These are phyloP conservation scores for Entosphenus tridentatus DNA, from an alignment of 2,113 vertebrate genomes.

Conservation along the genomic window DNA sequence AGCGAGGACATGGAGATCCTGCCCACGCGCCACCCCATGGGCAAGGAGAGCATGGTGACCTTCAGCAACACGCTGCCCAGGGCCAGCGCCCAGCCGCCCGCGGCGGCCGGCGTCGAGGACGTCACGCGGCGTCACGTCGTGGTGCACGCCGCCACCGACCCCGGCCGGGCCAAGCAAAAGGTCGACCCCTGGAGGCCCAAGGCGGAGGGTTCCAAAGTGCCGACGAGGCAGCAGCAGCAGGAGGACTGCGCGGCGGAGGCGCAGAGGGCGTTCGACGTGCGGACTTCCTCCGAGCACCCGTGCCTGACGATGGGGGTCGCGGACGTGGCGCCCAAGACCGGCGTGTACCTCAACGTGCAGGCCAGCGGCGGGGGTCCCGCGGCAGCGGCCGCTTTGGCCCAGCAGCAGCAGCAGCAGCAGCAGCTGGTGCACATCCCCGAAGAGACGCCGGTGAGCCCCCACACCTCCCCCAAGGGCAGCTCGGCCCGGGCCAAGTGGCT, in stretches of 20 bases:
- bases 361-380: constrained; percentile 35
- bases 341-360: constrained; percentile 51
- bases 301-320: constrained; percentile 51
- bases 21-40: constrained; percentile 47
- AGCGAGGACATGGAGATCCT: constrained; percentile 78
- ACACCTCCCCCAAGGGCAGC: constrained; percentile 39
- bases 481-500: constrained; percentile 60
- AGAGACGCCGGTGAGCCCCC: constrained; percentile 57
- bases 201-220: constrained; percentile 54
- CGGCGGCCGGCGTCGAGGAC: constrained; percentile 48
- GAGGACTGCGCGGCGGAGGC: too few relatives aligned
- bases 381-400: constrained; percentile 17
- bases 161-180: constrained; percentile 71
- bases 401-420: constrained; percentile 13
- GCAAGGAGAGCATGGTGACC: constrained; percentile 77
- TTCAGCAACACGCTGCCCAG: constrained; percentile 91
- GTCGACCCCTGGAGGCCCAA: constrained; percentile 92
- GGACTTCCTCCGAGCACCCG: constrained; percentile 13
- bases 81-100: constrained; percentile 25
- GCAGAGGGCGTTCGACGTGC: constrained; percentile 1
- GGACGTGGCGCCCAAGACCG: constrained; percentile 24
- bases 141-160: constrained; percentile 75
- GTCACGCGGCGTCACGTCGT: constrained; percentile 46
- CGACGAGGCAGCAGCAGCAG: constrained; percentile 10
- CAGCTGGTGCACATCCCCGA: constrained; percentile 90